These are phyloP conservation scores for Parauchenoglanis ngamensis DNA, from an alignment of 2,797 vertebrate species.

Conservation along the genomic window DNA sequence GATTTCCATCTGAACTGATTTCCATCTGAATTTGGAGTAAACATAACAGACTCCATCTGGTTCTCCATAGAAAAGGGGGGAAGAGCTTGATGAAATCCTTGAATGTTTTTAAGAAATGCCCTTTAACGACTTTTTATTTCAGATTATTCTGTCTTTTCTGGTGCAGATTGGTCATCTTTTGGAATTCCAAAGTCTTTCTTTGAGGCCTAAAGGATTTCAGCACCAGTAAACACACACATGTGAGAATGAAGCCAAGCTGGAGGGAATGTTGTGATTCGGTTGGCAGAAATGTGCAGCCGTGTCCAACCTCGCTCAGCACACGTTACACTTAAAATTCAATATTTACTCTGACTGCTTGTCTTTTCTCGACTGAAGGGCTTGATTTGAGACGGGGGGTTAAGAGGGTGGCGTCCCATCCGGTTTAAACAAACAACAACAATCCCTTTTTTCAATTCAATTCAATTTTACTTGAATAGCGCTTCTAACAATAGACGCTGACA, in stretches of 20 bases:
- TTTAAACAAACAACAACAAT: neutral
- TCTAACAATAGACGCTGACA: neutral
- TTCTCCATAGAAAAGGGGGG: conserved; percentile 58
- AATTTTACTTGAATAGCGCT: neutral
- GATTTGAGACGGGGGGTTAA: neutral
- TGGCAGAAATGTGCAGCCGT: neutral
- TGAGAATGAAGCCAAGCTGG: neutral
- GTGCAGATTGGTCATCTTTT: conserved; percentile 39
- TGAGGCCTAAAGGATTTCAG: conserved; percentile 1
- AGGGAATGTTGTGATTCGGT: neutral
- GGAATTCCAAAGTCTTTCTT: neutral
- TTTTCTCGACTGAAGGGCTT: neutral
- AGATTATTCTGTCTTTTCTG: conserved; percentile 58
- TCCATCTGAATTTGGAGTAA: conserved; percentile 71
- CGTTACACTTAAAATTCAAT: neutral
- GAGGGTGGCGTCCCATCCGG: neutral
- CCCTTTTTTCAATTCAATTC: neutral
- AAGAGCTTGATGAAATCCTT: conserved; percentile 60
- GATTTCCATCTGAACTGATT: conserved; percentile 70
- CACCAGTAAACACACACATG: conserved; percentile 1
- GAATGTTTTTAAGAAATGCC: conserved; percentile 56
- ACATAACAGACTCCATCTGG: conserved; percentile 67
- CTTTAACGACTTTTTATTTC: conserved; percentile 53
- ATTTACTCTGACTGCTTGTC: conserved; percentile 5
- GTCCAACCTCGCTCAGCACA: neutral